Base-by-base conservation (phyloP, 2,888 invertebrate genomes). In the Neoscelio sp. region DNA sequence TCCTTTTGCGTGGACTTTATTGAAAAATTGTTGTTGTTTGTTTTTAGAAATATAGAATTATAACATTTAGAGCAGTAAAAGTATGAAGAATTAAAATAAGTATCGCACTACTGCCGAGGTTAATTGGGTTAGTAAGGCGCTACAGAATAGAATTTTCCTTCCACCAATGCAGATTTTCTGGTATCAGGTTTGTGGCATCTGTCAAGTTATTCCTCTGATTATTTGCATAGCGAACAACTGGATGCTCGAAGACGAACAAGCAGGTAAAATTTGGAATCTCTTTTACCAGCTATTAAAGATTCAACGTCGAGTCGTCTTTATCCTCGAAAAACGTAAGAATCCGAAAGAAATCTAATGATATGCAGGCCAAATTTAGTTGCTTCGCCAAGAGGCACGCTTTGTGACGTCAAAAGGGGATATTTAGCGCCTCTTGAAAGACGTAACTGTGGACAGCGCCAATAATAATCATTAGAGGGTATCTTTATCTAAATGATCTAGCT, bases 71-170 rank as follows among this genome's bases (percentile, higher is more conserved):
- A n/a, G n/a, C n/a, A n/a, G n/a, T n/a, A n/a, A n/a, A n/a, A n/a
- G n/a, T n/a, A n/a, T n/a, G n/a, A n/a, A n/a, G n/a, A n/a, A n/a
- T n/a, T n/a, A n/a, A n/a, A n/a, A n/a, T n/a, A n/a, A n/a, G n/a
- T n/a, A n/a, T n/a, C n/a, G n/a, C n/a, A n/a, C n/a, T n/a, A n/a
- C n/a, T 23, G 23, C 23, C 6, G 23, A 23, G 40, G 40, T 40
- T 17, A 44, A 44, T 20, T 44, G 15, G 44, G 44, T 44, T 44
- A 44, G 44, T 44, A 44, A 10, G 20, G n/a, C 44, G 17, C 20
- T 7, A 12, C 18, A 7, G 13, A 46, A 20, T 10, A 10, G 17
- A 10, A 44, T 44, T 46, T 46, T 46, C 46, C 26, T 26, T 46
- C 46, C 13, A 46, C 8, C 13, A 26, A 46, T 23, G 6, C 26